A percentile compares a stretch with the other conserved stretches of the same genome.
Conservation (phyloP, 2,797 vertebrate species). For the Hydrocynus forskahlii region DNA sequence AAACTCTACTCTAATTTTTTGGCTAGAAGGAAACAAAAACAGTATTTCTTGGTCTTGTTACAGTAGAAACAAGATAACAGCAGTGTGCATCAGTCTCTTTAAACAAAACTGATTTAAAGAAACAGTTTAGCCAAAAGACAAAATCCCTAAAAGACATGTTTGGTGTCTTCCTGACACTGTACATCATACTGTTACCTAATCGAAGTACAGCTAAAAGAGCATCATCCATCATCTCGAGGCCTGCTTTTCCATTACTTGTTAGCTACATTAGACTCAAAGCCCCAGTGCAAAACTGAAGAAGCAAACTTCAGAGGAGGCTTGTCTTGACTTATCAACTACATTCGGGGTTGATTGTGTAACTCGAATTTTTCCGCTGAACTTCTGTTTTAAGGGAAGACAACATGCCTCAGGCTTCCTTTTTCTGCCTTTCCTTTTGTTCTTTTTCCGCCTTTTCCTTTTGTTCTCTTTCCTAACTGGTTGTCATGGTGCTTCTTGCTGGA, state of each 20-base stretch:
- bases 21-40: background rate
- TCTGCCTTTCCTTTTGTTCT: background rate
- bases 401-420: background rate
- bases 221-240: background rate
- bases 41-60: conserved; percentile 10
- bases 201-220: background rate
- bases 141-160: background rate
- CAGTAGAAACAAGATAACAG: background rate
- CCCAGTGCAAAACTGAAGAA: background rate
- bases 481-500: conserved; percentile 74
- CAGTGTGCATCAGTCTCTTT: conserved; percentile 13
- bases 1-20: background rate
- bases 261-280: background rate
- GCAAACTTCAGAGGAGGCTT: conserved; percentile 43
- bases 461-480: conserved; percentile 56
- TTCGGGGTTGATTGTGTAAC: background rate
- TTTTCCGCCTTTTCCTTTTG: background rate
- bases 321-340: background rate
- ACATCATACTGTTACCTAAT: background rate
- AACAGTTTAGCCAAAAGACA: background rate
- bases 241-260: background rate
- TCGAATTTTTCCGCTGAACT: background rate
- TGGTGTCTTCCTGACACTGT: background rate
- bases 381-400: background rate
- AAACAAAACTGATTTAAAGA: conserved; percentile 24